Evolutionary conservation across 2,113 vertebrate species (phyloP).

Genomic region (Gymnobelideus leadbeateri): DNA sequence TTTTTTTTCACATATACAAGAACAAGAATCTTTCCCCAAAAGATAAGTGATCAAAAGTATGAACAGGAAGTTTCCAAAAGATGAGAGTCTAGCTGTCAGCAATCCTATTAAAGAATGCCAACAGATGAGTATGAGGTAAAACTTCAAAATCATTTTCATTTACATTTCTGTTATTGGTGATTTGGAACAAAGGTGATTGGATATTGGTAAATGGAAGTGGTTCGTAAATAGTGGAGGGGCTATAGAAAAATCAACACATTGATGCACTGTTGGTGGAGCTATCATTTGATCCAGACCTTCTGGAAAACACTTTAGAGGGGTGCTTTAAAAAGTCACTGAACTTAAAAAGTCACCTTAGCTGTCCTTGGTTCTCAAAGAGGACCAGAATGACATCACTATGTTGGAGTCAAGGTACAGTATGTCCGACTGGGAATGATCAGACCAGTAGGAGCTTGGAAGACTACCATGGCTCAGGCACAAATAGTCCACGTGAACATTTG

Average conservation of each 20-base stretch:
- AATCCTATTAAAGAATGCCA: neutral
- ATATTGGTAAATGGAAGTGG: neutral
- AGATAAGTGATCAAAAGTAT: neutral
- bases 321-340: neutral
- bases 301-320: neutral
- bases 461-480: neutral
- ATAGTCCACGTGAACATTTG: neutral
- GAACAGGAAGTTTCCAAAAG: neutral
- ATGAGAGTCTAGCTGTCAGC: neutral
- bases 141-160: neutral
- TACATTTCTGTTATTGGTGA: neutral
- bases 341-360: neutral
- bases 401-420: neutral
- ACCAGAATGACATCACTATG: neutral
- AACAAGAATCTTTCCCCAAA: neutral
- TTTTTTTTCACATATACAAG: neutral
- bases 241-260: neutral
- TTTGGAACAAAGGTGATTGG: neutral
- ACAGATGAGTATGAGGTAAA: neutral
- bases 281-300: neutral
- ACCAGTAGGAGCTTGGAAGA: neutral
- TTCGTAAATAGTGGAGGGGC: neutral
- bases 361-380: neutral
- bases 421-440: neutral
- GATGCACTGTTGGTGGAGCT: neutral